A percentile compares a stretch with the other conserved stretches of the same genome.
Evolutionary conservation across 2,797 vertebrate genomes (phyloP).

Genomic region (Crenichthys baileyi): DNA sequence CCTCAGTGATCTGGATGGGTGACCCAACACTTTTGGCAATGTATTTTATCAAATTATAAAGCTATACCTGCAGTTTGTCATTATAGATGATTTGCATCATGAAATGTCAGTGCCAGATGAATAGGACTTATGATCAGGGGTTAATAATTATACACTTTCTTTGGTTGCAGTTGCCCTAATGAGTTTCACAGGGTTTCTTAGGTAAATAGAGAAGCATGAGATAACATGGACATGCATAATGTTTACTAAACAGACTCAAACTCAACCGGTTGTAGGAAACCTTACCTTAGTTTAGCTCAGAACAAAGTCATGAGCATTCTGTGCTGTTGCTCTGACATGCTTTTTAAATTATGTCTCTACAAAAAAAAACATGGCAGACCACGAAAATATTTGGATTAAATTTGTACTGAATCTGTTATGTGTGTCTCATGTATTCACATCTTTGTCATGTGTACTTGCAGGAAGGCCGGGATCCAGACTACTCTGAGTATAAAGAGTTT

Average conservation of each 20-base stretch:
- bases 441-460: slow-evolving; percentile 63
- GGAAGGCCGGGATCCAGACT: slow-evolving; percentile 97
- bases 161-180: neutral
- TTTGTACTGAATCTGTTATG: neutral
- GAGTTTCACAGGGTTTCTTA: slow-evolving; percentile 1
- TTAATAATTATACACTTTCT: neutral
- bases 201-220: neutral
- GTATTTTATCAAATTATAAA: neutral
- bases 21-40: too few species aligned
- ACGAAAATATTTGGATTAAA: neutral
- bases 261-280: neutral
- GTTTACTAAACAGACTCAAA: neutral
- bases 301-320: neutral
- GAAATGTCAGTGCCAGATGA: neutral
- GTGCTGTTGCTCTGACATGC: neutral
- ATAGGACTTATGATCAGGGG: neutral
- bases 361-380: neutral
- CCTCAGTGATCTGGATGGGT: neutral
- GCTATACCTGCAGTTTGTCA: neutral
- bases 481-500: slow-evolving; percentile 99
- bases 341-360: neutral
- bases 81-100: neutral
- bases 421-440: slow-evolving; percentile 9
- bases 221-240: neutral
- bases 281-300: neutral